These are phyloP conservation scores for Acrobasis repandana DNA, from an alignment of 2,888 invertebrate species.

Conservation along the genomic window DNA sequence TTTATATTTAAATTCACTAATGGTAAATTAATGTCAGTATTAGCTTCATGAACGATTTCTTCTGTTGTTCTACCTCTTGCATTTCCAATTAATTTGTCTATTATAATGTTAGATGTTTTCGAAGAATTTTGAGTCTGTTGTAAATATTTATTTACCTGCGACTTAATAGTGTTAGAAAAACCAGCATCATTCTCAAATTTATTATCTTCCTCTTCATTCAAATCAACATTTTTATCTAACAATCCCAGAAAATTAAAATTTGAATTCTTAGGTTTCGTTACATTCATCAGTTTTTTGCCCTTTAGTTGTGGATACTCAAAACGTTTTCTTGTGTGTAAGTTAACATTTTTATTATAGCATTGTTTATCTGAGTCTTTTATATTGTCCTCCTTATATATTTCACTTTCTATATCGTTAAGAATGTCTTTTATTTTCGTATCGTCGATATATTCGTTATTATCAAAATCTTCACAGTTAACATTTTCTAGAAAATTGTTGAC, in stretches of 20 bases:
- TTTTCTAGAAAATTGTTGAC: not conserved
- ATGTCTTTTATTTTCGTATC: conserved; percentile 55
- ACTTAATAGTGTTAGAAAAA: conserved; percentile 62
- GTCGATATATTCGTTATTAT: conserved; percentile 45
- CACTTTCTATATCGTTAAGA: conserved; percentile 62
- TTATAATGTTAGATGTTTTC: conserved; percentile 29
- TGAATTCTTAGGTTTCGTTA: conserved; percentile 34
- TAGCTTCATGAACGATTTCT: not conserved
- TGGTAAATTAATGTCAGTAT: not conserved
- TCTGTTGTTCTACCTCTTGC: not conserved
- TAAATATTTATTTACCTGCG: conserved; percentile 56
- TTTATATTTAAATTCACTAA: not conserved
- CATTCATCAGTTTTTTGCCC: not conserved
- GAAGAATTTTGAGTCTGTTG: conserved; percentile 37
- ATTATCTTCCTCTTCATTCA: conserved; percentile 43
- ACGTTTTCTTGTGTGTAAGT: not conserved
- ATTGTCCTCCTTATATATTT: conserved; percentile 46
- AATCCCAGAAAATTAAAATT: conserved; percentile 61
- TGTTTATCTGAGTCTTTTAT: conserved; percentile 10
- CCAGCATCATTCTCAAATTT: conserved; percentile 36
- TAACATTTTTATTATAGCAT: conserved; percentile 6
- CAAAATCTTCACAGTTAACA: conserved; percentile 32
- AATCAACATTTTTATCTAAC: conserved; percentile 49
- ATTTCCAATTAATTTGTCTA: conserved; percentile 37
- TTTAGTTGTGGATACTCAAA: not conserved